A percentile compares a stretch with the other conserved stretches of the same genome.
These are phyloP conservation scores for Baryphthengus martii DNA, from an alignment of 2,113 vertebrate genomes.

Conservation along the genomic window DNA sequence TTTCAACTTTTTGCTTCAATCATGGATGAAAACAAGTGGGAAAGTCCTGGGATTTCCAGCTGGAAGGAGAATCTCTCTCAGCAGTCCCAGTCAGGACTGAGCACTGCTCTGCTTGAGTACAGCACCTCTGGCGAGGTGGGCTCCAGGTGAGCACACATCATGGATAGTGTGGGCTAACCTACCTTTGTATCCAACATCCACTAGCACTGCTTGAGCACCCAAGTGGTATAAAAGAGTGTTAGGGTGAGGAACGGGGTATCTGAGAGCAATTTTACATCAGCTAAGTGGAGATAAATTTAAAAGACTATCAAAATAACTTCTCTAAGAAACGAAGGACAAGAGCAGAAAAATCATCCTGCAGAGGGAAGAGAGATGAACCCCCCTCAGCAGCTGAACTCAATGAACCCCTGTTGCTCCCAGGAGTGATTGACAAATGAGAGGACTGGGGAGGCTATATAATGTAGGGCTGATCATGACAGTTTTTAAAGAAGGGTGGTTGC, in stretches of 20 bases:
- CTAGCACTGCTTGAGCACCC: background rate
- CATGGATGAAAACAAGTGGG: background rate
- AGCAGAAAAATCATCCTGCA: background rate
- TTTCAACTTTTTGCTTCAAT: background rate
- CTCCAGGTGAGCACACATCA: background rate
- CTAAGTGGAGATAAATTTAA: background rate
- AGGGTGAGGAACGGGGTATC: background rate
- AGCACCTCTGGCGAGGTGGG: accelerated
- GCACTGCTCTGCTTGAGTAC: background rate
- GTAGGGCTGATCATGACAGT: too few species aligned
- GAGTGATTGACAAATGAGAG: too few species aligned
- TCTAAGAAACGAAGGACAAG: background rate
- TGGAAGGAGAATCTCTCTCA: background rate
- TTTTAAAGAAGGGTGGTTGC: background rate
- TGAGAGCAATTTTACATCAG: background rate
- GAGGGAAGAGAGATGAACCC: background rate
- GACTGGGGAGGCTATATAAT: background rate
- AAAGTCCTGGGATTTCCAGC: background rate
- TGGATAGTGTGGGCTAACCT: background rate
- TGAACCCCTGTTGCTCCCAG: background rate
- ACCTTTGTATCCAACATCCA: background rate
- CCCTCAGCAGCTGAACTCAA: background rate
- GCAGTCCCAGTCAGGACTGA: background rate
- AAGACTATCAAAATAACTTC: background rate
- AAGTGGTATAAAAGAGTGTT: too few species aligned